Evolutionary conservation across 1,140 invertebrate genomes (phyloP), one percentile per base, ranked within the genome.

Genomic region (Drosophila equinoxialis): DNA sequence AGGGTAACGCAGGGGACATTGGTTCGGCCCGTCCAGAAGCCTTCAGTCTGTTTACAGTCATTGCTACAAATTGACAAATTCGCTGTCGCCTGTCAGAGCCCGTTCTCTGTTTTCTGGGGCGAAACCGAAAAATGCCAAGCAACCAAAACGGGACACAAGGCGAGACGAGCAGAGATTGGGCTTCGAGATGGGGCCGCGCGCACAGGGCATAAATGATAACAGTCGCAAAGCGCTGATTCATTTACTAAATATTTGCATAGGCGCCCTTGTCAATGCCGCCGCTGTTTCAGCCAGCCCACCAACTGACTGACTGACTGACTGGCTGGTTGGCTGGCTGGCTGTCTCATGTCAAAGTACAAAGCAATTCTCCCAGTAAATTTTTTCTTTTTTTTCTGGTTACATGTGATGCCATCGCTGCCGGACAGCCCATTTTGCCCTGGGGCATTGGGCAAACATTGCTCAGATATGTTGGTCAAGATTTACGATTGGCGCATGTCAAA

Each of bases 181-280:
- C 42, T 48, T 57, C 8, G 42, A 54, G 35, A 35, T 58, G 59
- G 20, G 23, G 3, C 35, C 8, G 35, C 35, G 10, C 10, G 20
- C 20, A 13, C 39, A 64, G 65, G 68, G 74, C 82, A 90, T 83
- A 90, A 90, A 86, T 91, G 81, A 89, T 91, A 91, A 91, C 81
- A 91, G 79, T 80, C 74, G 79, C 81, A 86, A 91, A 90, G 74
- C 90, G 90, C 90, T 91, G 90, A 91, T 91, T 91, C 90, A 91
- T 91, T 90, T 87, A 91, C 90, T 91, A 91, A 91, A 91, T 91
- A 91, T 91, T 91, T 91, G 82, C 90, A 90, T 87, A 90, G 90
- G 90, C 90, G 90, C 85, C 90, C 90, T 91, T 91, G 89, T 91
- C 89, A 85, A 87, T 76, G 81, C 71, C 86, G 81, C 71, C 86